Evolutionary conservation across 1,140 invertebrate genomes (phyloP).

Genomic region (Colletes gigas): DNA sequence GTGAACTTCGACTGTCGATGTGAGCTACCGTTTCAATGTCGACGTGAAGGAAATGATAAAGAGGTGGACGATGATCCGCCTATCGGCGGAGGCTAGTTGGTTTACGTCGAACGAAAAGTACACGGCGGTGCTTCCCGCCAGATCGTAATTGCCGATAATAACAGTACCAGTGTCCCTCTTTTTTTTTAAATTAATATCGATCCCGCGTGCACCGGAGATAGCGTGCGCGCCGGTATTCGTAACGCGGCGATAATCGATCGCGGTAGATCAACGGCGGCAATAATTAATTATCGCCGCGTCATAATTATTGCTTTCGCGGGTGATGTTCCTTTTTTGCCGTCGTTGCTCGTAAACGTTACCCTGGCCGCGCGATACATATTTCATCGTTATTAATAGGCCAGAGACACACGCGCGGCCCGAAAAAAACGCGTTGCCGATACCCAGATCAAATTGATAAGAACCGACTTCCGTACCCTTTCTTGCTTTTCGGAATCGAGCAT

Average conservation of each 20-base stretch:
- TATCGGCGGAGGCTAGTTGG: neutral
- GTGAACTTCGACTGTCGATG: too few species aligned
- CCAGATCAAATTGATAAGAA: conserved; percentile 53
- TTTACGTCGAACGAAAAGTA: conserved; percentile 14
- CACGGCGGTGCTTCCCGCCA: neutral
- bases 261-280: conserved; percentile 20
- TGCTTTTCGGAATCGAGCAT: too few species aligned
- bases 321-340: neutral
- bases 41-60: too few species aligned
- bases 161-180: conserved; percentile 29
- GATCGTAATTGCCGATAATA: conserved; percentile 62
- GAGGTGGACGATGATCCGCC: too few species aligned
- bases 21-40: too few species aligned
- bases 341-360: conserved; percentile 38
- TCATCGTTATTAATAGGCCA: conserved; percentile 56
- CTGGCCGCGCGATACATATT: conserved; percentile 7
- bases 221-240: conserved; percentile 32
- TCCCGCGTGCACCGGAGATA: neutral
- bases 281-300: conserved; percentile 58
- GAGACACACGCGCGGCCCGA: conserved; percentile 35
- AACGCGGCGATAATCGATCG: conserved; percentile 54
- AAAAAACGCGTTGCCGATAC: conserved; percentile 26
- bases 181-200: conserved; percentile 46
- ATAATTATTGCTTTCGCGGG: conserved; percentile 54
- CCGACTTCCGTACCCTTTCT: neutral